Base-by-base conservation (phyloP, 2,888 invertebrate species). In the Watsonalla cultraria region DNA sequence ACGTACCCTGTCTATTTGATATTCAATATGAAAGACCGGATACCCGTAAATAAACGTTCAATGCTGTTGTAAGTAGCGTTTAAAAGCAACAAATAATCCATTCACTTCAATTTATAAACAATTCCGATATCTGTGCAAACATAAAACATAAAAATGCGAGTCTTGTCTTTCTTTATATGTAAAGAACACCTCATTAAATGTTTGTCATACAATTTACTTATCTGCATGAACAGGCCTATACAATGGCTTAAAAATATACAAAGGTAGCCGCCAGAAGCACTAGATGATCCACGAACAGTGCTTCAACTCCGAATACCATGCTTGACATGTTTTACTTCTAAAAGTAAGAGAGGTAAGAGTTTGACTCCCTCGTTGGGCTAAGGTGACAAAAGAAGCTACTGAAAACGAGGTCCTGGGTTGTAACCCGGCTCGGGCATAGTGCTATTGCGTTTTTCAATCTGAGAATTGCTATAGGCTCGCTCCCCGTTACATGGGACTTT, bases 151-250 rank as follows among this genome's bases (percentile, higher is more conserved):
- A 66, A 64, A 64, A 52, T 54, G 46, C 55, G 59, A 60, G 62
- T 56, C 60, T 64, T 66, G 68, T 72, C 72, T 70, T 68, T 69
- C 74, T 78, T 78, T 78, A 79, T 72, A 79, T 78, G 72, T 77
- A 74, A 59, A 72, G 69, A 76, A 80, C 79, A 82, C 78, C 82
- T 84, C 80, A 82, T 84, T 81, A 83, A 82, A 76, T 67, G 77
- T 77, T 77, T 78, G 75, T 79, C 74, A 73, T 80, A 79, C 78
- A 76, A 78, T 77, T 78, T 75, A 66, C 69, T 68, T 74, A 74
- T 74, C 72, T 74, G 70, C 68, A 75, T 72, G 72, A 72, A 72
- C 62, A 66, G 61, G 62, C 57, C 60, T 61, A 66, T 73, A 84
- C 82, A 84, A 83, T 84, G 81, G 80, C 64, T 69, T 76, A 79